Percentiles rank a stretch among this genome's conserved stretches.
Conservation (phyloP, 2,113 vertebrate species). For the Nyctibius bracteatus region DNA sequence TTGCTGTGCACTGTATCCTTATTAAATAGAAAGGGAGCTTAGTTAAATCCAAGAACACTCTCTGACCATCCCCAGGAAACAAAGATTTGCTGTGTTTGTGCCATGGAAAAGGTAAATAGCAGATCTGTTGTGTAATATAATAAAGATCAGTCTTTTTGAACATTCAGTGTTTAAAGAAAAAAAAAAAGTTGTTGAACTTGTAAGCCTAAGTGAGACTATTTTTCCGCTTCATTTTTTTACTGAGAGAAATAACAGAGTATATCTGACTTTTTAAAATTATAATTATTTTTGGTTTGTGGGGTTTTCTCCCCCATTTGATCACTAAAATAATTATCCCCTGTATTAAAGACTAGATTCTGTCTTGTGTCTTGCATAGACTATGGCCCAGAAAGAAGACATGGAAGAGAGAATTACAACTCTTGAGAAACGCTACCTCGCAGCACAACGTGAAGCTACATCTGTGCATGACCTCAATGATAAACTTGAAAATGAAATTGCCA, state of each 20-base stretch:
- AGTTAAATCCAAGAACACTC: not conserved
- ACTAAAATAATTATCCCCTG: not conserved
- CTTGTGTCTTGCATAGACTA: constrained; percentile 70
- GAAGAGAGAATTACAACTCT: constrained; percentile 98
- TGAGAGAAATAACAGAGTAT: not conserved
- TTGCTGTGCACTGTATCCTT: not conserved
- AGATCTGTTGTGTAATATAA: not conserved
- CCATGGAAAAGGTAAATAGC: not conserved
- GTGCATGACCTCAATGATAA: constrained; percentile 98
- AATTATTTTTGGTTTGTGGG: not conserved
- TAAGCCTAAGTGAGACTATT: not conserved
- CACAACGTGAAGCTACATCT: constrained; percentile 95
- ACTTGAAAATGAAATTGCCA: constrained; percentile 97
- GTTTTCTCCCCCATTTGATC: not conserved
- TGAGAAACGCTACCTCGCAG: constrained; percentile 96
- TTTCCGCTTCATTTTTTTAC: not conserved
- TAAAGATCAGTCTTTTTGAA: not conserved
- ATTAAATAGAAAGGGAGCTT: not conserved
- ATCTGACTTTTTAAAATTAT: not conserved
- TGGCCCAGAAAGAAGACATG: constrained; percentile 99
- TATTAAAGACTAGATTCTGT: not conserved
- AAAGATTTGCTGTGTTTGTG: not conserved
- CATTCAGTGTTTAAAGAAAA: rapidly evolving
- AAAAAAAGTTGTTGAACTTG: not conserved
- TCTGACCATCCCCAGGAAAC: not conserved